These are phyloP conservation scores for Cheirogaleus medius DNA, from an alignment of 2,113 vertebrate species.

Conservation along the genomic window DNA sequence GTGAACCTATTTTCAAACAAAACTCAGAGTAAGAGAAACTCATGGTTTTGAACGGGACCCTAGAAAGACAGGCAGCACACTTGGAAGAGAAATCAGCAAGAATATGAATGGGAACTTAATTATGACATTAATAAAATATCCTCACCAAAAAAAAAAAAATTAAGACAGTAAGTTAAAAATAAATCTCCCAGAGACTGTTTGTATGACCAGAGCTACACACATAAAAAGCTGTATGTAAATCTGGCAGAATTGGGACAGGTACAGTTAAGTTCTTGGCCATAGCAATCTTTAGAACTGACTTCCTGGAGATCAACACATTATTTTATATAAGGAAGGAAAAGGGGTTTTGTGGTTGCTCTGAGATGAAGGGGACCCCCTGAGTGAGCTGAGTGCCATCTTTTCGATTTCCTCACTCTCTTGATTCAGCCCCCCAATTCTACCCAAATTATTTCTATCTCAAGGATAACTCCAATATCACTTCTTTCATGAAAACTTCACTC, in stretches of 20 bases:
- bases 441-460: background rate
- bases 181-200: background rate
- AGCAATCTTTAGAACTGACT: background rate
- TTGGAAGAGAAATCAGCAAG: background rate
- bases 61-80: background rate
- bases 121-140: background rate
- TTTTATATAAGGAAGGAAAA: background rate
- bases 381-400: fast-evolving
- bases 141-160: background rate
- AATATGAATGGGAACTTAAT: background rate
- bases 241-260: background rate
- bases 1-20: slow-evolving; percentile 25
- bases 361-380: background rate
- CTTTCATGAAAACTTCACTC: background rate
- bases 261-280: background rate
- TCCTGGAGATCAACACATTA: background rate
- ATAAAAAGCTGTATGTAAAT: background rate
- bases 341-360: background rate
- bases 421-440: background rate
- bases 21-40: background rate
- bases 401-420: background rate
- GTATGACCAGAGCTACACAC: background rate
- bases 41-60: background rate
- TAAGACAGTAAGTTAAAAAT: background rate
- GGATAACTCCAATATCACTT: background rate